These are phyloP conservation scores for Ceratosolen fusciceps DNA, from an alignment of 1,140 invertebrate species.

Conservation along the genomic window DNA sequence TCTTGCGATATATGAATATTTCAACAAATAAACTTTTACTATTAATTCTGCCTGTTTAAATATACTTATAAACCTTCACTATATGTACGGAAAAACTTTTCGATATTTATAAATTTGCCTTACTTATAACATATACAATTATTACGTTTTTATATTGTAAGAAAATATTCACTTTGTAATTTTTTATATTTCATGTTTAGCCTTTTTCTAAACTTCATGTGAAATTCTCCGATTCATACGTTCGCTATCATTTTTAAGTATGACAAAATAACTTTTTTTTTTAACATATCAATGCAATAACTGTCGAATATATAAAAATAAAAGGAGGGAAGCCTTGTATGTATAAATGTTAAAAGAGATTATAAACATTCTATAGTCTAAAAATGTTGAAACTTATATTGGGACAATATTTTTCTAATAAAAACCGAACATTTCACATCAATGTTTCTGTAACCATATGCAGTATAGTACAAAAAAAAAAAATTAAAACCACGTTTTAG, in stretches of 20 bases:
- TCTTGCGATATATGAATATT: no score
- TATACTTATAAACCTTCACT: no score
- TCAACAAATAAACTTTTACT: no score
- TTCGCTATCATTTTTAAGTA: conserved; percentile 25
- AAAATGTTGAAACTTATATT: background rate
- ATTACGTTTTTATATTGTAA: background rate
- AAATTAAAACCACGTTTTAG: conserved; percentile 12
- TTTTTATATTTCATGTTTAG: background rate
- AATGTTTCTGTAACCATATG: conserved; percentile 19
- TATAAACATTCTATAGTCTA: conserved; percentile 9
- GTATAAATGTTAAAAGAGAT: background rate
- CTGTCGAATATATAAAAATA: background rate
- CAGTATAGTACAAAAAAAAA: background rate
- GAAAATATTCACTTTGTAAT: background rate
- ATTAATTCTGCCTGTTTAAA: no score
- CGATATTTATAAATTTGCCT: background rate
- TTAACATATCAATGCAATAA: conserved; percentile 35
- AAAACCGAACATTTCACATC: background rate
- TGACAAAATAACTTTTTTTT: conserved; percentile 28
- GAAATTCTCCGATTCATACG: no score
- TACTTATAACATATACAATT: background rate
- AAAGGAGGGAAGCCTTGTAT: background rate
- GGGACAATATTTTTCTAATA: background rate
- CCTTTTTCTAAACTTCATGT: background rate
- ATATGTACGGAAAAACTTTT: background rate